phyloP scores from a whole-genome alignment of 2,888 invertebrate species.

The Pyrochroa serraticornis region DNA sequence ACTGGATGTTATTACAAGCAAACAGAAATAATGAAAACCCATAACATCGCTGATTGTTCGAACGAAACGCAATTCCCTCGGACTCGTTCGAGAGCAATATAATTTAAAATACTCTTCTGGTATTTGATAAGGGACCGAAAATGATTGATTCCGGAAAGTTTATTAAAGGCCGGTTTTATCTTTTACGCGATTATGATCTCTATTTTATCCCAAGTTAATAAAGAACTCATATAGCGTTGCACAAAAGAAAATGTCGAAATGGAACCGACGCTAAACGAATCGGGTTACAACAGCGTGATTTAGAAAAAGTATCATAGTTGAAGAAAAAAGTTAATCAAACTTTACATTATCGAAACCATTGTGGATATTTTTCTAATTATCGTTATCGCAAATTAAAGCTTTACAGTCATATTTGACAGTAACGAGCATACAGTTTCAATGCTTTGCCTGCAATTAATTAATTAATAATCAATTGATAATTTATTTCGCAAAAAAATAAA shows the following conservation, averaged over 20 bases:
- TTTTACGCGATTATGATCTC: slow-evolving; percentile 31
- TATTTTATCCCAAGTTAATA: slow-evolving; percentile 22
- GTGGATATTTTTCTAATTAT: no score
- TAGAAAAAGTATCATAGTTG: no score
- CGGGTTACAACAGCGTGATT: no score
- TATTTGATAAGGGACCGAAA: slow-evolving; percentile 42
- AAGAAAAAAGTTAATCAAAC: no score
- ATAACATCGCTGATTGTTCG: slow-evolving; percentile 41
- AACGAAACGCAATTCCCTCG: slow-evolving; percentile 39
- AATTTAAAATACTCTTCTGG: slow-evolving; percentile 40
- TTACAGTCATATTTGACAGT: no score
- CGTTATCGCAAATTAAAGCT: no score
- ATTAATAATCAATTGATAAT: no score
- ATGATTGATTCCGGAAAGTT: slow-evolving; percentile 44
- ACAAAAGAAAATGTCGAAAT: neutral
- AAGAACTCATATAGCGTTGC: slow-evolving; percentile 5
- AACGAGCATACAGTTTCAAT: no score
- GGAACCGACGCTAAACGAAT: no score
- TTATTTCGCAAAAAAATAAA: no score
- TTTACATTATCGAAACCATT: no score
- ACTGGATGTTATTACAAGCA: slow-evolving; percentile 35
- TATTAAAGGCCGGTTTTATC: slow-evolving; percentile 37
- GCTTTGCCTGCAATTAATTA: no score
- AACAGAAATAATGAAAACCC: slow-evolving; percentile 42
- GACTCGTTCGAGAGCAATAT: slow-evolving; percentile 33